These are phyloP conservation scores for Mya arenaria DNA, from an alignment of 1,140 invertebrate species.

Conservation along the genomic window DNA sequence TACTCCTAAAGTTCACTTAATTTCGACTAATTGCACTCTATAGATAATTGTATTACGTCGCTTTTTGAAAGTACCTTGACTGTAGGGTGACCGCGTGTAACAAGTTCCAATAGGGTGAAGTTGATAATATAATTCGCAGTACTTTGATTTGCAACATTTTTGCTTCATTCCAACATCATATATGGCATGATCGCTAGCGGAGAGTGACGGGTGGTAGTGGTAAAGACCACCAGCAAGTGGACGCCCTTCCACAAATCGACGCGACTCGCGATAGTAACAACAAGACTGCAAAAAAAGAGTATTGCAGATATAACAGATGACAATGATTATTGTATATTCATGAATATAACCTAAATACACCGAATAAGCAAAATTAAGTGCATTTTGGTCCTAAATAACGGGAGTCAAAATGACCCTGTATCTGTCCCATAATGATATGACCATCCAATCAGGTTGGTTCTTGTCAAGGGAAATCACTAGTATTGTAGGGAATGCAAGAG, in stretches of 20 bases:
- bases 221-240: background rate
- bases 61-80: background rate
- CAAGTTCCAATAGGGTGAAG: conserved; percentile 28
- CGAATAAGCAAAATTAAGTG: no score
- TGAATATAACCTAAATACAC: no score
- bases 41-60: background rate
- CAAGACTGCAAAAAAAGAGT: conserved; percentile 1
- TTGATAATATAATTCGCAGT: conserved; percentile 24
- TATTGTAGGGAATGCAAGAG: no score
- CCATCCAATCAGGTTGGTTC: no score
- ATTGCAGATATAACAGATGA: no score
- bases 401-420: no score
- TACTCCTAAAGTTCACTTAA: background rate
- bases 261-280: background rate
- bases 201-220: background rate
- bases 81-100: background rate
- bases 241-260: background rate
- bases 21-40: background rate
- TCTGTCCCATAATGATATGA: no score
- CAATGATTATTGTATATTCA: no score
- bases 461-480: no score
- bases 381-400: no score
- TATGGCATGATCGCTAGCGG: background rate
- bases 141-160: background rate
- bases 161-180: background rate